Conservation (phyloP, 1,140 invertebrate species). For the Matsumurasca onukii region DNA sequence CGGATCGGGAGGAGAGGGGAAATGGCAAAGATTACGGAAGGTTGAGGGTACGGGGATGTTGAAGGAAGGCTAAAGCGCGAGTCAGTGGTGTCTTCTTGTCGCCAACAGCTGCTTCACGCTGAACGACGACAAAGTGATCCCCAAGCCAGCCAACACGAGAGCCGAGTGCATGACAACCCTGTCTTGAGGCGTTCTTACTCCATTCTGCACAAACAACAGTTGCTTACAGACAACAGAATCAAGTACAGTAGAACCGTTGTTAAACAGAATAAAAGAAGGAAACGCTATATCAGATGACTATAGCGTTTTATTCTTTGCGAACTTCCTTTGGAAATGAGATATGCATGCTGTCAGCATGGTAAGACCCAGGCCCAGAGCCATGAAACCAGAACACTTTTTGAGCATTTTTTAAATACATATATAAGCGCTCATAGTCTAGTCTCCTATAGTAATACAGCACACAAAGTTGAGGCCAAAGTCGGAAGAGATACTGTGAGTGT, state of each 20-base stretch:
- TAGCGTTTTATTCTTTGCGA: background rate
- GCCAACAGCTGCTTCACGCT: slow-evolving; percentile 60
- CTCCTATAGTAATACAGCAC: too few species aligned
- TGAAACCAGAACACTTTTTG: too few species aligned
- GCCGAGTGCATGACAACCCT: slow-evolving; percentile 57
- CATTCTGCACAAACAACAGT: slow-evolving; percentile 37
- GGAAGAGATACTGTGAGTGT: too few species aligned
- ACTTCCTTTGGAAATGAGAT: background rate
- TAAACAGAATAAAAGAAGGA: background rate
- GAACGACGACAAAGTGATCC: slow-evolving; percentile 59
- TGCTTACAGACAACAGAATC: background rate
- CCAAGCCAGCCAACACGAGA: slow-evolving; percentile 54
- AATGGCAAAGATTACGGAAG: too few species aligned
- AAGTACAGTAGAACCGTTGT: background rate
- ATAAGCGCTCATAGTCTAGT: too few species aligned
- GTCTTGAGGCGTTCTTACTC: slow-evolving; percentile 50
- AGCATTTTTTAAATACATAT: too few species aligned
- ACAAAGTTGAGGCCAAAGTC: too few species aligned
- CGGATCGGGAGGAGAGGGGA: too few species aligned
- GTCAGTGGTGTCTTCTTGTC: slow-evolving; percentile 4
- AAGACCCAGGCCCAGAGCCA: too few species aligned
- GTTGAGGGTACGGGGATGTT: background rate
- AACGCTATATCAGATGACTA: background rate
- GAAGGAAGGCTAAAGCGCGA: background rate
- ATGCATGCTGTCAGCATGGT: too few species aligned